phyloP scores from a whole-genome alignment of 2,113 vertebrate species.

The Psilopogon haemacephalus region DNA sequence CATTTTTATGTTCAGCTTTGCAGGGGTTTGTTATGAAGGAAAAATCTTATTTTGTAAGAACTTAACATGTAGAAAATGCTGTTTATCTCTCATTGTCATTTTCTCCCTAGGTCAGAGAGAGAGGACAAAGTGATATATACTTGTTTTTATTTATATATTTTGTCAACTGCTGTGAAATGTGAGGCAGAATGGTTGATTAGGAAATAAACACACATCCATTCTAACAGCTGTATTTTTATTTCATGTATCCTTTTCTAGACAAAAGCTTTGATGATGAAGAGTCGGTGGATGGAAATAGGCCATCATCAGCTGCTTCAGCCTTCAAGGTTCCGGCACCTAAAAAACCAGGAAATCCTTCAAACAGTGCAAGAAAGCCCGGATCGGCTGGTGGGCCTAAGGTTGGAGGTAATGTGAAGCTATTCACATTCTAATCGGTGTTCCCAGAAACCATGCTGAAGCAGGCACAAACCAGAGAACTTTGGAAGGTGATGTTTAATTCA shows the following conservation, averaged over 20 bases:
- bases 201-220: not conserved
- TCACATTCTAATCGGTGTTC: conserved; percentile 26
- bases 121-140: conserved; percentile 43
- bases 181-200: not conserved
- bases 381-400: conserved; percentile 86
- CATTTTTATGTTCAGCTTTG: not conserved
- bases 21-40: not conserved
- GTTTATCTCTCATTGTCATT: conserved; percentile 4
- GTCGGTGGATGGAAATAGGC: conserved; percentile 93
- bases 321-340: conserved; percentile 96
- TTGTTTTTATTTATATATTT: conserved; percentile 50
- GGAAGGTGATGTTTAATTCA: conserved; percentile 72
- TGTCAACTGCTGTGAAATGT: not conserved
- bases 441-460: conserved; percentile 4
- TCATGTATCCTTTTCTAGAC: conserved; percentile 76
- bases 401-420: conserved; percentile 79
- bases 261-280: conserved; percentile 98
- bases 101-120: conserved; percentile 1
- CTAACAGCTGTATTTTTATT: conserved; percentile 38
- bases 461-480: conserved; percentile 50
- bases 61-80: not conserved
- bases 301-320: conserved; percentile 86
- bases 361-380: conserved; percentile 84
- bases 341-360: conserved; percentile 86
- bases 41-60: not conserved